phyloP scores from a whole-genome alignment of 1,140 invertebrate genomes.

The Dendrolimus punctatus region DNA sequence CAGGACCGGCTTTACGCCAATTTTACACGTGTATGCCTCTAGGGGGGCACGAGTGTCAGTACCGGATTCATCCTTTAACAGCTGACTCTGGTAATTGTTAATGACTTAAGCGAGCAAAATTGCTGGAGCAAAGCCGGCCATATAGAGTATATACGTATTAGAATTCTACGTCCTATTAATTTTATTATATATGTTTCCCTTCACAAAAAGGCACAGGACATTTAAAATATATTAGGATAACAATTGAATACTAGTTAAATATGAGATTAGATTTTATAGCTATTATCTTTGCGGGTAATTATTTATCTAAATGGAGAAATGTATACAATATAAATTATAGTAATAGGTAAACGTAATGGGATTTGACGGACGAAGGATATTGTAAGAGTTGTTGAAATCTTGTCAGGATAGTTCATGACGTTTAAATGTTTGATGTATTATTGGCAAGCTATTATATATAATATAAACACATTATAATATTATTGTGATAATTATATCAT shows the following conservation, averaged over 20 bases:
- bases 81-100: too few species aligned
- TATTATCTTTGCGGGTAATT: slow-evolving; percentile 44
- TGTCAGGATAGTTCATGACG: slow-evolving; percentile 46
- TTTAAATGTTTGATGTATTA: slow-evolving; percentile 52
- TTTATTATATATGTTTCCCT: slow-evolving; percentile 13
- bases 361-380: slow-evolving; percentile 16
- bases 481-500: slow-evolving; percentile 60
- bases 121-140: too few species aligned
- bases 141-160: too few species aligned
- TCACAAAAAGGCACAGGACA: slow-evolving; percentile 23
- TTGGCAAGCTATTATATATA: slow-evolving; percentile 46
- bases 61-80: too few species aligned
- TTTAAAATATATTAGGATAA: slow-evolving; percentile 32
- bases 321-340: slow-evolving; percentile 48
- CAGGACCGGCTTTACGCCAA: too few species aligned
- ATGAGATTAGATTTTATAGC: slow-evolving; percentile 61
- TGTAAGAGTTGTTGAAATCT: slow-evolving; percentile 52
- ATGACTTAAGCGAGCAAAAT: too few species aligned
- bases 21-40: too few species aligned
- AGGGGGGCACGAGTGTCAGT: too few species aligned
- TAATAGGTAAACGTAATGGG: slow-evolving; percentile 27
- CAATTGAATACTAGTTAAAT: slow-evolving; percentile 40
- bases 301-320: slow-evolving; percentile 47
- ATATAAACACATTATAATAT: slow-evolving; percentile 38
- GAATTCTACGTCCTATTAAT: slow-evolving; percentile 10